Evolutionary conservation across 2,797 vertebrate species (phyloP).

Genomic region (Sylvilagus floridanus): DNA sequence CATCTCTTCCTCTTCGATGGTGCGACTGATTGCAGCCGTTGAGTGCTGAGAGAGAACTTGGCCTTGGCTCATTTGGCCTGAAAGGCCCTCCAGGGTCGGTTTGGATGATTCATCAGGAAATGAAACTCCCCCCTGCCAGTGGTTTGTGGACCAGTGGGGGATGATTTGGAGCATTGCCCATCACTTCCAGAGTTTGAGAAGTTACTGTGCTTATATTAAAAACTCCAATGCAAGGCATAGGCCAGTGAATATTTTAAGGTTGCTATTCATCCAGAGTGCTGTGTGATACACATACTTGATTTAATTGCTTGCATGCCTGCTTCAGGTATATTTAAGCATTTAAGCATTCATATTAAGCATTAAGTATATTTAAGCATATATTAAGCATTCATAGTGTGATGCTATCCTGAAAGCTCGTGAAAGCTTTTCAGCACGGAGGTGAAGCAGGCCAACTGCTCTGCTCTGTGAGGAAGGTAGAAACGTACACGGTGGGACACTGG

Average conservation of each 20-base stretch:
- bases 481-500: neutral
- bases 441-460: neutral
- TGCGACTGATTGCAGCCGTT: neutral
- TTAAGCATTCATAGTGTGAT: too few relatives aligned
- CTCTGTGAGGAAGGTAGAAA: neutral
- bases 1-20: neutral
- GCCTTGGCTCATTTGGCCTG: neutral
- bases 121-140: constrained; percentile 44
- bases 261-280: neutral
- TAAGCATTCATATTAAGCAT: too few relatives aligned
- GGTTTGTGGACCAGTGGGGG: neutral
- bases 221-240: constrained; percentile 17
- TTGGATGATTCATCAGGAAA: constrained; percentile 71
- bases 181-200: constrained; percentile 50
- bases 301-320: neutral
- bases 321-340: neutral
- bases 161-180: constrained; percentile 39
- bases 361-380: neutral
- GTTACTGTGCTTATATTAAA: constrained; percentile 49
- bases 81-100: neutral
- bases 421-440: neutral
- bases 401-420: neutral
- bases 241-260: constrained; percentile 32
- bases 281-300: neutral
- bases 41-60: neutral